Base-by-base conservation (phyloP, 2,888 invertebrate genomes). In the Atrina japonica region DNA sequence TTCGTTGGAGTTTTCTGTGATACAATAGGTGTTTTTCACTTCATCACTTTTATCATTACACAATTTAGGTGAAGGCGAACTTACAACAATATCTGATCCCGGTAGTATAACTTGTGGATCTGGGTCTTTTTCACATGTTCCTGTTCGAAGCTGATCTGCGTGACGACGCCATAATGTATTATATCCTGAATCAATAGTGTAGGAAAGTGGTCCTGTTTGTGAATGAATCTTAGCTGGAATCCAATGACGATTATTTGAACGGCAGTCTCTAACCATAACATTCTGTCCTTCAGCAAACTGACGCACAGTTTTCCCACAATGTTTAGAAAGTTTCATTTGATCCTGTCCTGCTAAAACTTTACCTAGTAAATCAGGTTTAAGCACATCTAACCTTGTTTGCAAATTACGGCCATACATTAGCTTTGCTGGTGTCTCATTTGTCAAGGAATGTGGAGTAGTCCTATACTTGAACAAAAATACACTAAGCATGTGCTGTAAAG, bases 301-400 rank as follows among this genome's bases (percentile, higher is more conserved):
- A 9, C 66, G 16, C 14, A 66, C 66, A 2, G 1, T 50, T 14
- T 29, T 35, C 3, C 61, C 50, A n/a, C 25, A 25, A 25, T 55
- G 65, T 55, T 27, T 65, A 16, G 65, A 58, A 16, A 50, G 40
- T 40, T 56, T 58, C 50, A 49, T 49, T 21, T 25, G 47, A 7
- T 50, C 35, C 30, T 58, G 66, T 9, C 27, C 43, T 35, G 25
- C 16, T 27, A 11, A n/a, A 9, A 41, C 56, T 45, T 16, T 55
- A 2, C 5, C 45, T 23, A n/a, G 23, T 55, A 65, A 29, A 21
- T 65, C 55, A n/a, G 66, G 66, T 58, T 66, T 66, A 6, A 66
- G n/a, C 16, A 66, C 5, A 30, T 66, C 66, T 25, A 66, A 18
- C 35, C 66, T 30, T 9, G 58, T 58, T 41, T 58, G 29, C 25